These are phyloP conservation scores for Lucifuga dentata DNA, from an alignment of 2,113 vertebrate genomes.

Conservation along the genomic window DNA sequence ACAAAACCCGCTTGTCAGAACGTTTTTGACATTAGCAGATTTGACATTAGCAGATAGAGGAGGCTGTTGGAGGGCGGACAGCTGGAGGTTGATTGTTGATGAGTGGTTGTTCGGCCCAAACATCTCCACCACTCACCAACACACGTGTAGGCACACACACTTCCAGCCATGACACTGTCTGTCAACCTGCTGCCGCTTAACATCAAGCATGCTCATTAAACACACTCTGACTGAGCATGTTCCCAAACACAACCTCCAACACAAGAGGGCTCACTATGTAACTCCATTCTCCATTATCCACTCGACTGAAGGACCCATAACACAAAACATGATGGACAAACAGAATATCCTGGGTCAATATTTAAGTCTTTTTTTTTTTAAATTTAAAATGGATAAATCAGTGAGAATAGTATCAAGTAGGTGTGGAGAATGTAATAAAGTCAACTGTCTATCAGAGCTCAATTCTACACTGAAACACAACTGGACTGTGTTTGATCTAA, in stretches of 20 bases:
- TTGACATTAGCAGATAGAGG: conserved; percentile 16
- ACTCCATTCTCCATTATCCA: background rate
- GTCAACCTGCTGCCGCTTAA: conserved; percentile 1
- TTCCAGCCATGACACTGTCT: conserved; percentile 9
- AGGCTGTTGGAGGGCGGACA: conserved; percentile 31
- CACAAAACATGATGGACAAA: conserved; percentile 6
- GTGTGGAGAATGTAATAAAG: no score
- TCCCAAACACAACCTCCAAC: conserved; percentile 21
- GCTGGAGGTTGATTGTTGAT: conserved; percentile 45
- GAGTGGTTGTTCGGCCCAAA: conserved; percentile 28
- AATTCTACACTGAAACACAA: background rate
- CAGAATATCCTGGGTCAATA: background rate
- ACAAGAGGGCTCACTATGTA: conserved; percentile 25
- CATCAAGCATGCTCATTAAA: conserved; percentile 2
- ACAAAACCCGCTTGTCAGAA: conserved; percentile 1
- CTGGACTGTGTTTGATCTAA: conserved; percentile 12
- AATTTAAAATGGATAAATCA: background rate
- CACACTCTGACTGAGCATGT: conserved; percentile 10
- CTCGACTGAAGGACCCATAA: conserved; percentile 5
- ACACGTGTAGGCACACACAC: conserved; percentile 3
- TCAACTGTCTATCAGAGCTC: conserved; percentile 12
- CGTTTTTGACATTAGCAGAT: conserved; percentile 35
- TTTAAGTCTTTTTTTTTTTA: background rate
- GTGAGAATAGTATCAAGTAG: background rate
- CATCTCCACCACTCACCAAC: background rate